These are phyloP conservation scores for Pseudomyrmex concolor DNA, from an alignment of 1,140 invertebrate species.

Conservation along the genomic window DNA sequence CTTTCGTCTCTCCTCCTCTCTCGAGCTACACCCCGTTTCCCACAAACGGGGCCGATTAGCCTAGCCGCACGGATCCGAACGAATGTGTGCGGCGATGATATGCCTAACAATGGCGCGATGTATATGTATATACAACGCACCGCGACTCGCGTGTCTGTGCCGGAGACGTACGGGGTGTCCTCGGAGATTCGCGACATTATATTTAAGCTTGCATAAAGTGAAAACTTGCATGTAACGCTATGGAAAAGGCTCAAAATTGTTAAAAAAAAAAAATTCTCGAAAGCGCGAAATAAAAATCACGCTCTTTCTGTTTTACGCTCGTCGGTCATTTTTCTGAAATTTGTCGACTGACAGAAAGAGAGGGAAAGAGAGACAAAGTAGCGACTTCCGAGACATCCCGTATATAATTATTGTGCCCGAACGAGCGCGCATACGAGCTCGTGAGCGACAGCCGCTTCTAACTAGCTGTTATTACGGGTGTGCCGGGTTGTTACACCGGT, in stretches of 20 bases:
- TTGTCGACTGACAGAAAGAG: not conserved
- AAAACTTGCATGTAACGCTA: too few species aligned
- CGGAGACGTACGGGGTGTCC: not conserved
- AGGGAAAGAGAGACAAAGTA: not conserved
- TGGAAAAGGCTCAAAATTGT: too few species aligned
- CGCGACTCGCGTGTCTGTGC: not conserved
- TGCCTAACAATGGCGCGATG: constrained; percentile 37
- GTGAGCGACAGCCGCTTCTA: not conserved
- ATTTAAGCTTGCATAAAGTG: too few species aligned
- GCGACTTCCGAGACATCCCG: not conserved
- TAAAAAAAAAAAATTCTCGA: too few species aligned
- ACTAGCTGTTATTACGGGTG: constrained; percentile 32
- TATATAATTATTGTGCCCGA: not conserved
- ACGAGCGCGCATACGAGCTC: not conserved
- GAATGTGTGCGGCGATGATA: not conserved
- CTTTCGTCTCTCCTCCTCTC: not conserved
- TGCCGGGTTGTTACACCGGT: constrained; percentile 25
- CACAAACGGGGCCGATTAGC: constrained; percentile 44
- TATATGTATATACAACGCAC: not conserved
- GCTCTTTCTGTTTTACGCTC: not conserved
- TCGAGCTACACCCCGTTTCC: constrained; percentile 18
- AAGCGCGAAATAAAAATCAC: not conserved
- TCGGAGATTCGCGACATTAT: not conserved
- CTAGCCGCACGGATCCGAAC: constrained; percentile 16
- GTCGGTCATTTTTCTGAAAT: not conserved